Conservation (phyloP, 2,113 vertebrate species). For the Oncorhynchus keta region DNA sequence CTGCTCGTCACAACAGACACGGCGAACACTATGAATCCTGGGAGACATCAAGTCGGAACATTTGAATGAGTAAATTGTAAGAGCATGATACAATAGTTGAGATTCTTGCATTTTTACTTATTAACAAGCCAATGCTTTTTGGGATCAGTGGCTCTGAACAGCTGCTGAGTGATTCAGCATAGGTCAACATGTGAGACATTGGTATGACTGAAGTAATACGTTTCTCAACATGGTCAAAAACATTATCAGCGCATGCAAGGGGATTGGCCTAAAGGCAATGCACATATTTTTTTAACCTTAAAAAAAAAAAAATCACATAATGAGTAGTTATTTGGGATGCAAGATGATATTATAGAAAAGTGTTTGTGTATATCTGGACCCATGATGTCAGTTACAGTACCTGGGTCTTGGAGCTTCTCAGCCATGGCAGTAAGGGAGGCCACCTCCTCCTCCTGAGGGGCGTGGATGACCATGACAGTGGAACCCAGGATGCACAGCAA, state of each 20-base stretch:
- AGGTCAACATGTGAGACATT: neutral
- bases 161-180: constrained; percentile 18
- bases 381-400: constrained; percentile 51
- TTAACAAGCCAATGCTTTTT: too few species aligned
- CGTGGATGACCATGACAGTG: constrained; percentile 84
- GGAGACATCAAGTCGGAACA: constrained; percentile 1
- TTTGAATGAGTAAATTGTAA: constrained; percentile 35
- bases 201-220: neutral
- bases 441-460: constrained; percentile 80
- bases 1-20: constrained; percentile 77
- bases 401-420: constrained; percentile 83
- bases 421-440: constrained; percentile 78
- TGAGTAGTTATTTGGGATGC: too few species aligned
- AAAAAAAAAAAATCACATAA: too few species aligned
- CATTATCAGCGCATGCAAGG: neutral
- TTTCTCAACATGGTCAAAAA: neutral
- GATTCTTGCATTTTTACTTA: too few species aligned
- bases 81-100: too few species aligned
- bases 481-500: constrained; percentile 81
- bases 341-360: too few species aligned
- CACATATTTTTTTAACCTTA: too few species aligned
- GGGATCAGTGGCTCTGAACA: neutral
- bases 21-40: constrained; percentile 83
- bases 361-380: neutral
- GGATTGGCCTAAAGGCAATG: too few species aligned